Evolutionary conservation across 2,113 vertebrate species (phyloP).

Genomic region (Etheostoma cragini): DNA sequence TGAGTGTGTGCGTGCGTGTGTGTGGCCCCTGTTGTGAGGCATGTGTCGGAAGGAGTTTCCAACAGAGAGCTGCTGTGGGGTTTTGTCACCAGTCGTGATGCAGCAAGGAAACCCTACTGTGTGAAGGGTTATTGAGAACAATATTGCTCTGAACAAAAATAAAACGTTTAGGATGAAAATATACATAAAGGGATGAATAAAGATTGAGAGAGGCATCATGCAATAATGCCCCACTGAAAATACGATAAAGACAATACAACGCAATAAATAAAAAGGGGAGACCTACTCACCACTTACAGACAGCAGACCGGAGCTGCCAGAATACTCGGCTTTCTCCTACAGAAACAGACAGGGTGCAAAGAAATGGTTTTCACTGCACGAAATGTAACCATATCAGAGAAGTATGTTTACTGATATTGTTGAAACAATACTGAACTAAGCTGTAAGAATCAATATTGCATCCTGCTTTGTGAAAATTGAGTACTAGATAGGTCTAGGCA

Average conservation of each 20-base stretch:
- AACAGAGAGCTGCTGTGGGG: conserved; percentile 54
- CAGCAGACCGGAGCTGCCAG: background rate
- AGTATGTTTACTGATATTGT: background rate
- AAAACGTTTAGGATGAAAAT: background rate
- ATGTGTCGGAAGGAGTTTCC: conserved; percentile 61
- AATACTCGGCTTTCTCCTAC: background rate
- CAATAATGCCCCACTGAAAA: conserved; percentile 13
- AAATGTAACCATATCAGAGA: background rate
- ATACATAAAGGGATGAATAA: conserved; percentile 31
- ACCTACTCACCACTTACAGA: background rate
- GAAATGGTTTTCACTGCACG: background rate
- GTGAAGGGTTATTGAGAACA: conserved; percentile 3
- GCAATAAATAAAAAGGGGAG: conserved; percentile 16
- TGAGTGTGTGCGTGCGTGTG: conserved; percentile 1
- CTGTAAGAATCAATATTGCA: background rate
- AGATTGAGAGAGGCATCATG: background rate
- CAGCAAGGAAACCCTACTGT: conserved; percentile 26
- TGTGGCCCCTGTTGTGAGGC: conserved; percentile 37
- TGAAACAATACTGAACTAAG: background rate
- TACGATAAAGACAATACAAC: conserved; percentile 24
- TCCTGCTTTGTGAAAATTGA: too few relatives aligned
- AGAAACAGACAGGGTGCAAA: background rate
- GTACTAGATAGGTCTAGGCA: too few relatives aligned
- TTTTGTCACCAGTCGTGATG: conserved; percentile 46
- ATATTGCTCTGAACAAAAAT: background rate